Base-by-base conservation (phyloP, 2,113 vertebrate species). In the Zapornia atra region DNA sequence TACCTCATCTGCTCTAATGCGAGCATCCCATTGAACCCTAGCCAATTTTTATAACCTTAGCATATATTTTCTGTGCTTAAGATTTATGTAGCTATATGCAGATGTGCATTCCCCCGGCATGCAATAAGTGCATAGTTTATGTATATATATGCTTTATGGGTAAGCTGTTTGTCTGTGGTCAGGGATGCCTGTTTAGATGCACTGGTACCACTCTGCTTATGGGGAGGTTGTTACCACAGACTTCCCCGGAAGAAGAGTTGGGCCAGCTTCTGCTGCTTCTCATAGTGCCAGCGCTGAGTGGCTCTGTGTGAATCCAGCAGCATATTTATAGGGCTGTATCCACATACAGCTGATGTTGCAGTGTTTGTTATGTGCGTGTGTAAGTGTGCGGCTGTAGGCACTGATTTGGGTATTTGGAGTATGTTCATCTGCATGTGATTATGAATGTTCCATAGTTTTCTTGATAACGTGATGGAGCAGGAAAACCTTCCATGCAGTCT, bases 61-160 rank as follows among this genome's bases (percentile, higher is more conserved):
- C 63, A 61, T 86, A 69, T 75, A 82, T 94, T 92, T 95, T 72
- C 86, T 17, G 5, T 42, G 50, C 48, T 82, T 71, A 56, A 92
- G 82, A 95, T 85, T 91, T 91, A 82, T 77, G 79, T 34, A 48
- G 34, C 48, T 66, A 18, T 65, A 88, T 79, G 85, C 85, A 91
- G 86, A 89, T 92, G 60, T 82, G 65, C n/a, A 33, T 93, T 90
- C 40, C 56, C 80, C 77, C 83, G 36, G 15, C 65, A 87, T 10
- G 19, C 20, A 71, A 13, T 60, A 78, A 65, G 60, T 61, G 22
- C 26, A 26, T 46, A 46, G 73, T 76, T 91, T 91, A 96, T 86
- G 84, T 69, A 53, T 16, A 31, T 44, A 36, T 71, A 72, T 20
- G 7, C n/a, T 91, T 84, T 75, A 72, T 29, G 87, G 24, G 10